Conservation (phyloP, 2,888 invertebrate species). For the Caenorhabditis zanzibari region DNA sequence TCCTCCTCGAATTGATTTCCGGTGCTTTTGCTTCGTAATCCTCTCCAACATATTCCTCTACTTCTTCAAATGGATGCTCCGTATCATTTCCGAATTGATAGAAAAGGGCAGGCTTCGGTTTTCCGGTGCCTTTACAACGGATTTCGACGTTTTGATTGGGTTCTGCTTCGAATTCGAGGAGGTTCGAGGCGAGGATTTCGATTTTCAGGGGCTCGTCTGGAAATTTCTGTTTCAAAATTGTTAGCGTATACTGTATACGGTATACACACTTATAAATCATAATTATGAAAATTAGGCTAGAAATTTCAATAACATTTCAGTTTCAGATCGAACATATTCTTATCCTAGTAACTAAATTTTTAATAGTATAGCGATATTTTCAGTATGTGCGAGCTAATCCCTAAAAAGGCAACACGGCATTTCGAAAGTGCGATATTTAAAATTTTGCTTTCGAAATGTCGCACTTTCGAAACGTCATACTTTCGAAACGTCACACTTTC, state of each 20-base stretch:
- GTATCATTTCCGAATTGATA: slow-evolving; percentile 60
- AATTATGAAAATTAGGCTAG: no score
- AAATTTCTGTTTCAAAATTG: not conserved
- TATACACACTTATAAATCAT: no score
- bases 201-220: slow-evolving; percentile 65
- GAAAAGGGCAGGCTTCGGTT: slow-evolving; percentile 62
- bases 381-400: no score
- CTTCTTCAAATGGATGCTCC: slow-evolving; percentile 42
- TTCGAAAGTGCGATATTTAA: no score
- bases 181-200: slow-evolving; percentile 54
- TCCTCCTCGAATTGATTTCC: slow-evolving; percentile 52
- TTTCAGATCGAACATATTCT: no score
- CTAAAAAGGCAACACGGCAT: no score
- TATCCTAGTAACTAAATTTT: no score
- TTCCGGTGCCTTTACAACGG: slow-evolving; percentile 66
- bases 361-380: no score
- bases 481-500: no score
- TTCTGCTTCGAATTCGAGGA: slow-evolving; percentile 61
- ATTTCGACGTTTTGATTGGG: slow-evolving; percentile 68
- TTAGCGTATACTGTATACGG: not conserved
- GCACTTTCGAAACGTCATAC: no score
- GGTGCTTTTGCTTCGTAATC: slow-evolving; percentile 58
- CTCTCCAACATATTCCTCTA: slow-evolving; percentile 25
- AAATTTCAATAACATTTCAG: no score
- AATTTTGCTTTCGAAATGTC: no score